Evolutionary conservation across 2,113 vertebrate species (phyloP), one percentile per base, ranked within the genome.

Genomic region (Gymnobelideus leadbeateri): DNA sequence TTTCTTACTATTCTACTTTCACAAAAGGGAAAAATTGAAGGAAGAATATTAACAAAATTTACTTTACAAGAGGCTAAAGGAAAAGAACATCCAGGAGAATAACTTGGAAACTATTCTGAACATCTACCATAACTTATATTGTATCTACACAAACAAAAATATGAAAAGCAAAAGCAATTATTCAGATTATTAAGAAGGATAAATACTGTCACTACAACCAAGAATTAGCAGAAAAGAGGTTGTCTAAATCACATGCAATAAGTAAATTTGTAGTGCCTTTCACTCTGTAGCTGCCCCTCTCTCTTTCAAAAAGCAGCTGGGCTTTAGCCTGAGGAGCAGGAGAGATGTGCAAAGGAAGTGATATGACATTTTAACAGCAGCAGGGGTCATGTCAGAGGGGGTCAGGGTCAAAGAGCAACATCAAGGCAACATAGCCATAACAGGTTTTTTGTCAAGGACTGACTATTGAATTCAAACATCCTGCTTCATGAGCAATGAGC

Each of bases 101-200:
- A 93, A 68, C 50, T 49, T 77, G 92, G 90, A 89, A 91, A 91
- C 37, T 28, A 91, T 19, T 28, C 37, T 77, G 47, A 97, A 23
- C 26, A 43, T 57, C 68, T 28, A 51, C 46, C 52, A 10, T 49
- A 91, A 50, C 7, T 90, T 84, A 19, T 54, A 47, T 55, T 84
- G 90, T 90, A 31, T 55, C 51, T 94, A 12, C 24, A 7, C 24
- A 23, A 57, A 49, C 92, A 91, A 53, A 97, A 94, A 25, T 47
- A 31, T 19, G 31, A 54, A 31, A 2, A 49, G 19, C 37, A 21
- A 61, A 68, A 89, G 16, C 68, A 84, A 84, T 84, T 84, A n/a
- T 43, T 84, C 68, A 84, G 9, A 19, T n/a, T 84, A 84, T 84
- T 84, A 43, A 84, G 19, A 19, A 16, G 31, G 68, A 19, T 2